Percentiles rank a stretch among this genome's conserved stretches.
phyloP scores from a whole-genome alignment of 2,888 invertebrate genomes.

The Lochmaea crataegi region DNA sequence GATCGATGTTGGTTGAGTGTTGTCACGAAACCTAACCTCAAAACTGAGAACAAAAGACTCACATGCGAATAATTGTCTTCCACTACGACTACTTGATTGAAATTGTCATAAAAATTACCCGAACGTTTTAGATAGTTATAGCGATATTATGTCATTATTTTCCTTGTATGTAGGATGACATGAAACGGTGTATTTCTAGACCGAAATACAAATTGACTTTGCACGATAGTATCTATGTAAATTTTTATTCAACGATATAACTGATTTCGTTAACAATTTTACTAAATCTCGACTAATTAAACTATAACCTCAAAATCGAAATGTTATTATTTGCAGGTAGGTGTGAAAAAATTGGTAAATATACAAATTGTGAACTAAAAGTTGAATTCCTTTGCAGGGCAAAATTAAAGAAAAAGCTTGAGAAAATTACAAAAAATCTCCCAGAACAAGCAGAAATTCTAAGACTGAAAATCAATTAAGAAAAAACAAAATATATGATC shows the following conservation, averaged over 20 bases:
- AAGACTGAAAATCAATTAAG: too few relatives aligned
- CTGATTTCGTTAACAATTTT: conserved; percentile 13
- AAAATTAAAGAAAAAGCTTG: too few relatives aligned
- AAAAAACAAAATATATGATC: too few relatives aligned
- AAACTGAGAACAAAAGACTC: conserved; percentile 40
- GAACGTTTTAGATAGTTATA: conserved; percentile 37
- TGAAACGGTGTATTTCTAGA: conserved; percentile 28
- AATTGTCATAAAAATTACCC: conserved; percentile 49
- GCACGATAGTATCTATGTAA: conserved; percentile 20
- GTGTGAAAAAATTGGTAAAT: too few relatives aligned
- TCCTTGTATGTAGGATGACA: conserved; percentile 26
- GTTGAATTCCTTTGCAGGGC: too few relatives aligned
- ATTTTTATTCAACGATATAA: conserved; percentile 8
- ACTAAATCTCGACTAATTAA: background rate
- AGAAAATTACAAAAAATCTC: too few relatives aligned
- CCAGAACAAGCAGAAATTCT: too few relatives aligned
- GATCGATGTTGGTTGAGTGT: conserved; percentile 36
- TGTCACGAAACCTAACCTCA: conserved; percentile 49
- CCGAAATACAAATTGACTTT: conserved; percentile 27
- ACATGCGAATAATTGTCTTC: conserved; percentile 52
- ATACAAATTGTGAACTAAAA: too few relatives aligned
- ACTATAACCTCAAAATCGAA: too few relatives aligned
- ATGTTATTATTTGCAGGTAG: too few relatives aligned
- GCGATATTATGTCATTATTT: conserved; percentile 36
- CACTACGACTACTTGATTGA: conserved; percentile 47